phyloP scores from a whole-genome alignment of 2,888 invertebrate genomes.

The Patella pellucida region DNA sequence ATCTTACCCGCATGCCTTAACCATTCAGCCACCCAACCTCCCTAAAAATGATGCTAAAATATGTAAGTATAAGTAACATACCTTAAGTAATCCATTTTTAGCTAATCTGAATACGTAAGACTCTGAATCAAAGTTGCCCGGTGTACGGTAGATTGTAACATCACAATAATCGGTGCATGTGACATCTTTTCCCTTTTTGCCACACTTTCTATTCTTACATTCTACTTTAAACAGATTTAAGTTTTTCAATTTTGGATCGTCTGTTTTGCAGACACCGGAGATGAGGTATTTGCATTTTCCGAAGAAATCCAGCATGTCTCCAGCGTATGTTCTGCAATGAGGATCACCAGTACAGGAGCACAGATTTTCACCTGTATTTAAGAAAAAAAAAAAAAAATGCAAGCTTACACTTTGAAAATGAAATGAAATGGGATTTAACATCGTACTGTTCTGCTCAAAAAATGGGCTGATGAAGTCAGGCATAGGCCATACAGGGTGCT shows the following conservation, averaged over 20 bases:
- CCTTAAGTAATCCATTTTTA: not conserved
- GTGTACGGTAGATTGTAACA: not conserved
- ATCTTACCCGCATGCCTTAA: too few species aligned
- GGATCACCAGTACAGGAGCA: not conserved
- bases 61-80: not conserved
- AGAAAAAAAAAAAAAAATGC: not conserved
- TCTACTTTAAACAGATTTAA: not conserved
- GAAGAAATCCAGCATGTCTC: not conserved
- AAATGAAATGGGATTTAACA: too few species aligned
- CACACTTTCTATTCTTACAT: not conserved
- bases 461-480: too few species aligned
- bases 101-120: not conserved
- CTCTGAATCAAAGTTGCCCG: not conserved
- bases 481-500: too few species aligned
- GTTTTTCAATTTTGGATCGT: not conserved
- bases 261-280: not conserved
- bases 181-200: not conserved
- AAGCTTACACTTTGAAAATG: too few species aligned
- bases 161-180: not conserved
- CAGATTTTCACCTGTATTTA: not conserved
- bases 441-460: too few species aligned
- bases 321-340: not conserved
- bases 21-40: too few species aligned
- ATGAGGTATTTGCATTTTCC: slow-evolving; percentile 6
- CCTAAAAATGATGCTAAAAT: too few species aligned